These are phyloP conservation scores for Phlogophora meticulosa DNA, from an alignment of 2,888 invertebrate species.

Conservation along the genomic window DNA sequence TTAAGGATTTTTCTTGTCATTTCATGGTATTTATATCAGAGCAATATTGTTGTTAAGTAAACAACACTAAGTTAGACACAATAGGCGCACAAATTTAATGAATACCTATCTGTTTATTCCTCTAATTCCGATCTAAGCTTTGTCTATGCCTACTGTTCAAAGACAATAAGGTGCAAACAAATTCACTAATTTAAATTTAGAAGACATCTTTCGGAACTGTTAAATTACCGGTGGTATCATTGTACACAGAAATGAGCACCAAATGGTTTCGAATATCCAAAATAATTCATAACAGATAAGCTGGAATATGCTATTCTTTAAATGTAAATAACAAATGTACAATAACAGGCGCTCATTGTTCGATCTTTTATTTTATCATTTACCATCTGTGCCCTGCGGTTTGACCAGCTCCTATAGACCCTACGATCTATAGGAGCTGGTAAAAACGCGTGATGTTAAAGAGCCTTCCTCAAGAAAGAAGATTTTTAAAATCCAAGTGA, in stretches of 20 bases:
- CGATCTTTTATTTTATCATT: too few relatives aligned
- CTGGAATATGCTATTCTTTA: too few relatives aligned
- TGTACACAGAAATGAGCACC: slow-evolving; percentile 36
- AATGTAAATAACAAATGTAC: too few relatives aligned
- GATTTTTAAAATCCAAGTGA: too few relatives aligned
- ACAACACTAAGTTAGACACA: not conserved
- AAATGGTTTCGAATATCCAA: slow-evolving; percentile 39
- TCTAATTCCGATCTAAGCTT: slow-evolving; percentile 1
- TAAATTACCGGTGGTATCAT: slow-evolving; percentile 21
- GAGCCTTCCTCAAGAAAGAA: too few relatives aligned
- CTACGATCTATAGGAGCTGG: too few relatives aligned
- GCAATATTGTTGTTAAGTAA: not conserved
- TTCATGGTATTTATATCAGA: not conserved
- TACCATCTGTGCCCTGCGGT: too few relatives aligned
- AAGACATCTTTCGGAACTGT: slow-evolving; percentile 16
- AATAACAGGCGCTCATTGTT: slow-evolving; percentile 15
- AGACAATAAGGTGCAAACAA: slow-evolving; percentile 34
- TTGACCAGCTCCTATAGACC: too few relatives aligned
- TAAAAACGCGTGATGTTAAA: too few relatives aligned
- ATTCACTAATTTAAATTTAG: slow-evolving; percentile 38
- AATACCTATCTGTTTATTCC: not conserved
- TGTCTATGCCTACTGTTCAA: not conserved
- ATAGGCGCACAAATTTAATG: not conserved
- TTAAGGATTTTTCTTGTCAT: not conserved
- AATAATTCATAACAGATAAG: too few relatives aligned